Evolutionary conservation across 2,888 invertebrate genomes (phyloP), one percentile per base, ranked within the genome.

Genomic region (Pristionchus fissidentatus): DNA sequence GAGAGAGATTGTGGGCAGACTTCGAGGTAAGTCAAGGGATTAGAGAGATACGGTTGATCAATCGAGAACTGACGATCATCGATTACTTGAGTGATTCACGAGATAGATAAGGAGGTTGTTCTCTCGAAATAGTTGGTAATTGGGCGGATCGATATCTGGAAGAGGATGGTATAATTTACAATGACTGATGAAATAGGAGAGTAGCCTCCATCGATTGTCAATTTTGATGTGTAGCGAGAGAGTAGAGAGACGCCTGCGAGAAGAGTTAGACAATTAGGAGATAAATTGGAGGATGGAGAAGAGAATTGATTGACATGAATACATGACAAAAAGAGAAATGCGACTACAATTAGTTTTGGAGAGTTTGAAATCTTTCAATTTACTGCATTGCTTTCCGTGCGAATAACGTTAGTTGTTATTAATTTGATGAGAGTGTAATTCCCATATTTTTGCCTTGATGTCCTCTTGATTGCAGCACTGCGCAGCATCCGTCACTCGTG

Each of bases 401-500:
- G n/a, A n/a, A n/a, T n/a, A n/a, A n/a, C n/a, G n/a, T n/a, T n/a
- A n/a, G 38, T 62, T 32, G 62, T 29, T 10, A 35, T 62, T 13
- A 32, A 0, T 35, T n/a, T 38, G 38, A 41, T 5, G 1, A 15
- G 66, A 66, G 41, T 38, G 38, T 66, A 22, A n/a, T 66, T 38
- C 66, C 41, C n/a, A n/a, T n/a, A n/a, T n/a, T 57, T 29, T 66
- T 10, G n/a, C 38, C 35, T 38, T 66, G 22, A 35, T 62, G 13
- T 35, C 35, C 49, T 15, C 46, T 26, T 46, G 13, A 57, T 87
- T 88, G 49, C 85, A 88, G 78, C 57, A 70, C 26, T 84, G 84
- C 26, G 86, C 86, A 13, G 75, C 60, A 22, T 87, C 84, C 2
- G 91, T 91, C 15, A 87, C 90, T 32, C 86, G 87, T n/a, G 86